Evolutionary conservation across 2,113 vertebrate genomes (phyloP).

Genomic region (Pycnonotus jocosus): DNA sequence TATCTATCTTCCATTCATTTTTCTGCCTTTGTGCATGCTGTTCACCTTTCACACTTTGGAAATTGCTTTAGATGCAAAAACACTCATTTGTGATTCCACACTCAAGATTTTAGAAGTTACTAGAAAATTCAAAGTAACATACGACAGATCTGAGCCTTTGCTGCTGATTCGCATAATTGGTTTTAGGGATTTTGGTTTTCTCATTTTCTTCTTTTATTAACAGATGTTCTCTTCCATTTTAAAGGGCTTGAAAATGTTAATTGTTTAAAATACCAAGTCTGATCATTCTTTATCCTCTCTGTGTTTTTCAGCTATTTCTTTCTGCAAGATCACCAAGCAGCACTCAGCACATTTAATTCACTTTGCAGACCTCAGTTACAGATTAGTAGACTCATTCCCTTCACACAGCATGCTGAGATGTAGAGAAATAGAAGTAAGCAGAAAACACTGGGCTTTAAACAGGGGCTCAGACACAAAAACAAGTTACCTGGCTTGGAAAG

Average conservation of each 20-base stretch:
- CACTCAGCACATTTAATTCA: neutral
- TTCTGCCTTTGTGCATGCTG: neutral
- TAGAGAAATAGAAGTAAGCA: neutral
- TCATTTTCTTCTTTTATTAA: constrained; percentile 26
- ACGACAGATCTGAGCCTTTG: neutral
- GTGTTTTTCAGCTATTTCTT: neutral
- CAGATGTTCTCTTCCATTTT: neutral
- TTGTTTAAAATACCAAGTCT: constrained; percentile 1
- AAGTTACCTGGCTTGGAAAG: neutral
- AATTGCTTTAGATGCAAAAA: constrained; percentile 11
- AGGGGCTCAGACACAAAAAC: neutral
- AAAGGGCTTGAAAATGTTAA: constrained; percentile 16
- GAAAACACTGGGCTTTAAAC: neutral
- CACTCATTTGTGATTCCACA: neutral
- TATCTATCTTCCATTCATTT: neutral
- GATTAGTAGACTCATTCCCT: neutral
- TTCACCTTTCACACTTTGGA: neutral
- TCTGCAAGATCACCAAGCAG: neutral
- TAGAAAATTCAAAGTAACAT: neutral
- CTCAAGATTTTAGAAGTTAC: neutral
- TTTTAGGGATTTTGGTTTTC: neutral
- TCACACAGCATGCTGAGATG: neutral
- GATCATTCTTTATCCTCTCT: neutral
- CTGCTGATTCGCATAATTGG: neutral
- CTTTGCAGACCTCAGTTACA: neutral